phyloP scores from a whole-genome alignment of 2,888 invertebrate genomes.

The Acleris literana region DNA sequence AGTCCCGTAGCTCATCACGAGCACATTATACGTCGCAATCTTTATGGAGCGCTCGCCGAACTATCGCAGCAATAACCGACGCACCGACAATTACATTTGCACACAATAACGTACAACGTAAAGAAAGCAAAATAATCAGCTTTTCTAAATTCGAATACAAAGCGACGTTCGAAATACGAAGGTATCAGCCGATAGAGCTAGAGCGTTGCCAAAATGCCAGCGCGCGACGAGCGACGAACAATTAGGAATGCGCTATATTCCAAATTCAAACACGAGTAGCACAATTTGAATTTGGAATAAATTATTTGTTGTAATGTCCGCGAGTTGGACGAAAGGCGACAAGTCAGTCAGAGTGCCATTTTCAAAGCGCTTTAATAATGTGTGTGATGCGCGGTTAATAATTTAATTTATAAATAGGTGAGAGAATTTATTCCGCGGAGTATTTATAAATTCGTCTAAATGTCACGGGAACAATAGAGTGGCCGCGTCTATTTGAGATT shows the following conservation, averaged over 20 bases:
- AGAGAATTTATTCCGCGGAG: slow-evolving; percentile 64
- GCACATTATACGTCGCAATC: slow-evolving; percentile 44
- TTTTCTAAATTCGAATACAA: slow-evolving; percentile 81
- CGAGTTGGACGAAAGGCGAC: slow-evolving; percentile 37
- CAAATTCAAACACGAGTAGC: slow-evolving; percentile 66
- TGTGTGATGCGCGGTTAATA: slow-evolving; percentile 52
- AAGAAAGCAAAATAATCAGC: slow-evolving; percentile 74
- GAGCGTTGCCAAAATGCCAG: slow-evolving; percentile 76
- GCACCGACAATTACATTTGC: slow-evolving; percentile 76
- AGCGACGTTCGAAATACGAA: slow-evolving; percentile 74
- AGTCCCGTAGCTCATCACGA: slow-evolving; percentile 46
- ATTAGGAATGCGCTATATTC: slow-evolving; percentile 78
- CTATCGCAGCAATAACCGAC: slow-evolving; percentile 63
- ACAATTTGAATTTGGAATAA: slow-evolving; percentile 66
- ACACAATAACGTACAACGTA: slow-evolving; percentile 71
- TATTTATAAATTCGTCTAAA: slow-evolving; percentile 79
- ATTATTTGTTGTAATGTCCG: slow-evolving; percentile 51
- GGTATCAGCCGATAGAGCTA: slow-evolving; percentile 71
- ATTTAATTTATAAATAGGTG: slow-evolving; percentile 65
- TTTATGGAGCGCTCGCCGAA: slow-evolving; percentile 45
- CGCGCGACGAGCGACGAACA: slow-evolving; percentile 64
- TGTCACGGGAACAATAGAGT: slow-evolving; percentile 80
- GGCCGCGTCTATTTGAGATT: slow-evolving; percentile 77
- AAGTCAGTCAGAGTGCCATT: slow-evolving; percentile 47
- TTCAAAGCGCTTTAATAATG: slow-evolving; percentile 57